Percentiles rank a stretch among this genome's conserved stretches.
These are phyloP conservation scores for Tolmerus cingulatus DNA, from an alignment of 2,888 invertebrate genomes.

Conservation along the genomic window DNA sequence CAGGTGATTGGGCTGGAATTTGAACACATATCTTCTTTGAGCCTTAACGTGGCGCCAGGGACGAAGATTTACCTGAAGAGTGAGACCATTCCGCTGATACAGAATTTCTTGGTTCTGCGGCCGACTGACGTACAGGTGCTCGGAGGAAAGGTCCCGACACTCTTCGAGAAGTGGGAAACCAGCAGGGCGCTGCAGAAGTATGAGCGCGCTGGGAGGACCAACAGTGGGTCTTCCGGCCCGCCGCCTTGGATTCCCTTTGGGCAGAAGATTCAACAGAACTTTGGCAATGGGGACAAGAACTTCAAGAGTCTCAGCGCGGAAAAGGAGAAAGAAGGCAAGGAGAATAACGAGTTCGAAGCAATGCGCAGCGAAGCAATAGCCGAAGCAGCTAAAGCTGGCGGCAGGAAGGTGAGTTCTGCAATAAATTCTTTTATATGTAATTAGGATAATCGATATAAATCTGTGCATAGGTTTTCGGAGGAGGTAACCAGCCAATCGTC, in stretches of 20 bases:
- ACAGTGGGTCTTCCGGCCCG: slow-evolving; percentile 72
- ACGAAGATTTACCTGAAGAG: slow-evolving; percentile 75
- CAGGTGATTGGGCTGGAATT: slow-evolving; percentile 81
- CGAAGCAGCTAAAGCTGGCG: slow-evolving; percentile 76
- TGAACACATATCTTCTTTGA: slow-evolving; percentile 73
- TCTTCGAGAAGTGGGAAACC: slow-evolving; percentile 90
- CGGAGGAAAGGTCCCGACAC: slow-evolving; percentile 83
- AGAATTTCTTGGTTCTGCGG: slow-evolving; percentile 77
- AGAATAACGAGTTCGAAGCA: slow-evolving; percentile 86
- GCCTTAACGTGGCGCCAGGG: slow-evolving; percentile 87
- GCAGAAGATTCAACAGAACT: slow-evolving; percentile 69
- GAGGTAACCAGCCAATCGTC: slow-evolving; percentile 72
- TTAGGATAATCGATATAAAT: neutral
- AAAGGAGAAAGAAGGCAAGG: slow-evolving; percentile 67
- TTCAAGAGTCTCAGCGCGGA: slow-evolving; percentile 75
- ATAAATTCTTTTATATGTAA: neutral
- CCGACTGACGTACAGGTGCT: slow-evolving; percentile 74
- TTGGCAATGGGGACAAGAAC: slow-evolving; percentile 68
- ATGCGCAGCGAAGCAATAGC: slow-evolving; percentile 90
- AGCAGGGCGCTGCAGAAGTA: slow-evolving; percentile 72
- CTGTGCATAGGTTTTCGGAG: slow-evolving; percentile 66
- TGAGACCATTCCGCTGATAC: slow-evolving; percentile 70
- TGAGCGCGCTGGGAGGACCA: slow-evolving; percentile 60
- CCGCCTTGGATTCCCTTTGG: slow-evolving; percentile 95
- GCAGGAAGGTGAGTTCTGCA: slow-evolving; percentile 65